A percentile compares a stretch with the other conserved stretches of the same genome.
Conservation (phyloP, 2,888 invertebrate genomes). For the Aspidiotus rigidus region DNA sequence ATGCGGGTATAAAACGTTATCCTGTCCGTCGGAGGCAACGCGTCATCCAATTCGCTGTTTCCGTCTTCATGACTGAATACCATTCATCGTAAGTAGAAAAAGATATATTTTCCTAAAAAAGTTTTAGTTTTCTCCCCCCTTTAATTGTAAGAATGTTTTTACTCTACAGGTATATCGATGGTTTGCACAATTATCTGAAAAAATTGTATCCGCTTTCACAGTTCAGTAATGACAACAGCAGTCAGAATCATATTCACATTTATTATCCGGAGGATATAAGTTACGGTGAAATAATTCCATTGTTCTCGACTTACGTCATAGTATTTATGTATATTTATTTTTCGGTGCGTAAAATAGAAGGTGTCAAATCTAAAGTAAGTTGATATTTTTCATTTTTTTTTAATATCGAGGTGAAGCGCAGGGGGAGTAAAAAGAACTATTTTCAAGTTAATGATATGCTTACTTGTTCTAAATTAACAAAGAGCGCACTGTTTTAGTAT, state of each 20-base stretch:
- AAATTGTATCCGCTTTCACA: slow-evolving; percentile 56
- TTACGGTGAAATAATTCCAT: slow-evolving; percentile 71
- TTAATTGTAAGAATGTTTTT: not conserved
- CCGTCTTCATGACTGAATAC: slow-evolving; percentile 71
- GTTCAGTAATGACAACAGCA: slow-evolving; percentile 42
- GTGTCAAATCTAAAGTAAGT: slow-evolving; percentile 69
- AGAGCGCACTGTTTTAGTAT: too few species aligned
- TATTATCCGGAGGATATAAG: slow-evolving; percentile 86
- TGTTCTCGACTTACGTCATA: slow-evolving; percentile 72
- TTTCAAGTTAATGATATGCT: slow-evolving; percentile 2
- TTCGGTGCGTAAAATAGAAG: slow-evolving; percentile 89
- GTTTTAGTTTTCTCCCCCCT: not conserved
- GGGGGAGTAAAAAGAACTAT: not conserved
- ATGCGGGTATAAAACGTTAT: slow-evolving; percentile 82
- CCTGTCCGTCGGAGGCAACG: slow-evolving; percentile 74
- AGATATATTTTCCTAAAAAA: not conserved
- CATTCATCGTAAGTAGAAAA: slow-evolving; percentile 57
- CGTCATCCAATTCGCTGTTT: slow-evolving; percentile 80
- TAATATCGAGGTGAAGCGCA: slow-evolving; percentile 52
- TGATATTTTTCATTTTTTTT: not conserved
- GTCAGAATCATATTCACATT: slow-evolving; percentile 49
- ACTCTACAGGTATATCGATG: slow-evolving; percentile 60
- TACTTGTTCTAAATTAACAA: not conserved
- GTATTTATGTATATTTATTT: slow-evolving; percentile 90
- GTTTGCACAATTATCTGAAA: slow-evolving; percentile 59